phyloP scores from a whole-genome alignment of 2,113 vertebrate genomes.

The Chionis minor region DNA sequence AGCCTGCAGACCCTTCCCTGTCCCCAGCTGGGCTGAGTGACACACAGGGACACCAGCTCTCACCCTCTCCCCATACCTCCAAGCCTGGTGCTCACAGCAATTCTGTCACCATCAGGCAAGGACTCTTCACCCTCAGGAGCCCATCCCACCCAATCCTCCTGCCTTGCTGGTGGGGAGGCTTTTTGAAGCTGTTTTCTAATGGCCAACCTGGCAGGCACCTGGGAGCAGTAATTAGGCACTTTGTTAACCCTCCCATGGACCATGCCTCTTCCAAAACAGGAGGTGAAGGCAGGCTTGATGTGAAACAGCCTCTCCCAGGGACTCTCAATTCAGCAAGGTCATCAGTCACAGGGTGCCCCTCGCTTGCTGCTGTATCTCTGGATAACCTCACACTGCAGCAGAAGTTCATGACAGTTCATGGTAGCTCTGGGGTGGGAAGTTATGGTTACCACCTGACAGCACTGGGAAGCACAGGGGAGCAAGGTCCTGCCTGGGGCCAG shows the following conservation, averaged over 20 bases:
- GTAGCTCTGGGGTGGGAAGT: background rate
- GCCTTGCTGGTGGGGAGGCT: background rate
- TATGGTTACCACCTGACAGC: background rate
- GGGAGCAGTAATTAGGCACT: background rate
- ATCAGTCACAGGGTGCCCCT: background rate
- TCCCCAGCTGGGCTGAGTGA: too few species aligned
- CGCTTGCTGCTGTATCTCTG: background rate
- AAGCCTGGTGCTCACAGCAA: background rate
- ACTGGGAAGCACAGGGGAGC: background rate
- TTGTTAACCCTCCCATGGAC: background rate
- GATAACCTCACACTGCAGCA: background rate
- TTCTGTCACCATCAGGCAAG: background rate
- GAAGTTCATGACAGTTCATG: background rate
- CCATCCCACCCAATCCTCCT: background rate
- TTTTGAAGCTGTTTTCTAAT: background rate
- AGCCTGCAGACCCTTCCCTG: background rate
- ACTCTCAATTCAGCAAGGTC: background rate
- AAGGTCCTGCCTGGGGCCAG: background rate
- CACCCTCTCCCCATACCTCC: background rate
- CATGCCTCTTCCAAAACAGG: fast-evolving
- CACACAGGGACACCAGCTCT: fast-evolving
- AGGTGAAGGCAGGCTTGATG: background rate
- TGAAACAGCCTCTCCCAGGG: background rate
- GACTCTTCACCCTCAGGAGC: fast-evolving
- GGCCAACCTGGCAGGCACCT: background rate